Percentiles rank a stretch among this genome's conserved stretches.
Evolutionary conservation across 1,140 invertebrate genomes (phyloP).

Genomic region (Drosophila neocordata): DNA sequence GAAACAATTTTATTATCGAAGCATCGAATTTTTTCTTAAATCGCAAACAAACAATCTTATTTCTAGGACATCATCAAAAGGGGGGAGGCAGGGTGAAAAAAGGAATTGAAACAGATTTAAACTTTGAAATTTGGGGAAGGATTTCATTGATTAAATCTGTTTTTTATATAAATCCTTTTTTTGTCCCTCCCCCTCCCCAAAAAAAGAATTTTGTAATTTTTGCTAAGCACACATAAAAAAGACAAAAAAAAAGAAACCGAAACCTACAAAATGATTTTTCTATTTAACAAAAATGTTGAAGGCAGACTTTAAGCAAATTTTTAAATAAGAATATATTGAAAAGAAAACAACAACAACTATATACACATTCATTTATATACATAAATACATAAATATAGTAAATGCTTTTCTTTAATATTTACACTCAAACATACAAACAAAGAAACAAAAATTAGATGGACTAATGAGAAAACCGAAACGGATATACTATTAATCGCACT

Average conservation of each 20-base stretch:
- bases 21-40: conserved; percentile 78
- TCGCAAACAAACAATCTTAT: conserved; percentile 76
- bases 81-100: conserved; percentile 20
- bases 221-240: conserved; percentile 52
- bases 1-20: conserved; percentile 67
- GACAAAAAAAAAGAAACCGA: conserved; percentile 51
- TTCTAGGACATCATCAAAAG: conserved; percentile 63
- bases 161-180: conserved; percentile 27
- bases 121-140: conserved; percentile 82
- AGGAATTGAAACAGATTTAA: conserved; percentile 55
- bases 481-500: conserved; percentile 55
- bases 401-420: conserved; percentile 80
- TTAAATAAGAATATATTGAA: conserved; percentile 70
- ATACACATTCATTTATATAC: conserved; percentile 59
- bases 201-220: conserved; percentile 21
- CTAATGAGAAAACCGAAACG: conserved; percentile 63
- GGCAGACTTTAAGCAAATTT: conserved; percentile 75
- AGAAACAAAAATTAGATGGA: conserved; percentile 43
- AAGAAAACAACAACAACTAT: conserved; percentile 34
- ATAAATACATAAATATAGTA: conserved; percentile 61
- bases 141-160: conserved; percentile 76
- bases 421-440: conserved; percentile 65
- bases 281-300: conserved; percentile 76
- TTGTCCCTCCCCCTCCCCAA: not conserved
- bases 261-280: conserved; percentile 69